Evolutionary conservation across 1,140 invertebrate species (phyloP), one percentile per base, ranked within the genome.

Genomic region (Achatina immaculata): DNA sequence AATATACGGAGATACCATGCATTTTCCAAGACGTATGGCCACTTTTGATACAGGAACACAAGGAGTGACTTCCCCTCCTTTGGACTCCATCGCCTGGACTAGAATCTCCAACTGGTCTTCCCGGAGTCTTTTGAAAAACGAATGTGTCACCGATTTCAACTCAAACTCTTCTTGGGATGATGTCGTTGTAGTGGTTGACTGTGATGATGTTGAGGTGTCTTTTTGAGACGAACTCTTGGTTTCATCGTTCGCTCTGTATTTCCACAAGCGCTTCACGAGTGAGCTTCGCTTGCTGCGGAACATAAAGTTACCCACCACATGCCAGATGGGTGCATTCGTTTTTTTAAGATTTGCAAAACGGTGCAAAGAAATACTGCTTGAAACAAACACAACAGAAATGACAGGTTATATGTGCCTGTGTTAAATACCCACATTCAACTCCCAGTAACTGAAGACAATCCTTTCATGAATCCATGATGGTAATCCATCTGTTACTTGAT

Each of bases 1-100:
- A 80, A 98, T 96, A 93, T 99, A 97, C 82, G 97, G 97, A 84
- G 98, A 92, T 28, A 89, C 84, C 16, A 77, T 74, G 28, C 83
- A 80, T 28, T 31, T 36, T 75, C 87, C 89, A 28, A 89, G 75
- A 21, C 84, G 80, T 75, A 88, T 78, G 28, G 89, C 89, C 38
- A 89, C 90, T 68, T 92, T 92, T 21, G 93, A 91, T 48, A 95
- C 90, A 43, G 94, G 90, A n/a, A 95, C 93, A 91, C 95, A 95
- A 83, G 93, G 92, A 51, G 92, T 92, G 6, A 66, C 83, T 66
- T 91, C 90, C 7, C 87, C 88, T 38, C 94, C 94, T 58, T 89
- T 90, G 66, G 91, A 92, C 83, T 95, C 94, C 36, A 95, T 92
- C 21, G 94, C 93, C 83, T 91, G 91, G 31, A 94, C 86, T 73